Evolutionary conservation across 1,140 invertebrate genomes (phyloP).

Genomic region (Ceratitis capitata): DNA sequence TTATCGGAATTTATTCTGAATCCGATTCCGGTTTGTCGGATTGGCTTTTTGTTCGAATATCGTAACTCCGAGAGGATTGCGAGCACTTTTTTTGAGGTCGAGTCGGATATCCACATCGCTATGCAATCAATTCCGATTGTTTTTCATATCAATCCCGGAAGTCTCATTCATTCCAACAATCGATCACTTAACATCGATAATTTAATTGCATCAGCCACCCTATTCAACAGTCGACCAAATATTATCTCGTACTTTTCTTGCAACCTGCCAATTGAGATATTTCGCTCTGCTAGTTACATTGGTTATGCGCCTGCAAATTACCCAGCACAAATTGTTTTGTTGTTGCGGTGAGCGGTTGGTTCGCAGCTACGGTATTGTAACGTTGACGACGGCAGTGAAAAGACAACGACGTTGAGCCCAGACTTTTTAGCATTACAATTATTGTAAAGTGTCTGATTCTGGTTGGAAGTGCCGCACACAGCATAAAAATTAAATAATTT

Average conservation of each 20-base stretch:
- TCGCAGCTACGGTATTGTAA: background rate
- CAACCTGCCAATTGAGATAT: background rate
- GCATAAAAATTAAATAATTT: background rate
- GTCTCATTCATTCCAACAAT: too few relatives aligned
- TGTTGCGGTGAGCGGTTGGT: constrained; percentile 14
- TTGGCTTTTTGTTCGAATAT: too few relatives aligned
- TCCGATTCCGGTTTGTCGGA: too few relatives aligned
- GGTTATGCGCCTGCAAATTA: constrained; percentile 6
- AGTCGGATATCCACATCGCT: too few relatives aligned
- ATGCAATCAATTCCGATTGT: too few relatives aligned
- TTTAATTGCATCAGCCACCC: background rate
- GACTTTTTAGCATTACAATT: constrained; percentile 7
- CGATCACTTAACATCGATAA: background rate
- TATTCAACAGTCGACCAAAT: background rate
- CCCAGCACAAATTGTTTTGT: constrained; percentile 28
- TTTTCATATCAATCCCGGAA: too few relatives aligned
- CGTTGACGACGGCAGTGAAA: background rate
- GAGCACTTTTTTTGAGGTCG: too few relatives aligned
- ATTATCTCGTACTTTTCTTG: constrained; percentile 22
- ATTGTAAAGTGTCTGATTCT: constrained; percentile 10
- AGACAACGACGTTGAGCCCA: background rate
- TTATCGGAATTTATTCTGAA: too few relatives aligned
- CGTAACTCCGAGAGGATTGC: too few relatives aligned
- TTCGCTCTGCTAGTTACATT: background rate
- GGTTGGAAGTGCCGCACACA: background rate